These are phyloP conservation scores for Nycteola revayana DNA, from an alignment of 2,888 invertebrate species.

Conservation along the genomic window DNA sequence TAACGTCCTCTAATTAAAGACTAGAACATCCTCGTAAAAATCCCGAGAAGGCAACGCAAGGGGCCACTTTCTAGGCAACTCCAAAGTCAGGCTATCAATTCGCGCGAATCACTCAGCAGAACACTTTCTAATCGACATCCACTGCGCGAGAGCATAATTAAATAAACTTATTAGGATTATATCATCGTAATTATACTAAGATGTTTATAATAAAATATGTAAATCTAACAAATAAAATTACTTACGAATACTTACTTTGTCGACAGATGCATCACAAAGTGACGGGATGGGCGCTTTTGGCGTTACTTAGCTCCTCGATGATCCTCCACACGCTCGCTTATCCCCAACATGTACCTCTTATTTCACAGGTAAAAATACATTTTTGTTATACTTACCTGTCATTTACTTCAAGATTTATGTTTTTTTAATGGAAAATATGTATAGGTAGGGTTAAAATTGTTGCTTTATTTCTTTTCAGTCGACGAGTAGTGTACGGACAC, in stretches of 20 bases:
- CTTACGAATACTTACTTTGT: constrained; percentile 38
- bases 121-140: constrained; percentile 76
- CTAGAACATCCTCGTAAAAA: constrained; percentile 58
- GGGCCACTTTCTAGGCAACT: constrained; percentile 73
- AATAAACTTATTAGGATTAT: constrained; percentile 38
- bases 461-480: constrained; percentile 56
- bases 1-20: constrained; percentile 45
- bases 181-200: neutral
- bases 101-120: constrained; percentile 75
- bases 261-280: constrained; percentile 83
- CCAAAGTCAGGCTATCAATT: constrained; percentile 71
- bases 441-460: too few relatives aligned
- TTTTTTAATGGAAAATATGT: too few relatives aligned
- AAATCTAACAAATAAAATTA: constrained; percentile 15
- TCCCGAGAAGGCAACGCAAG: constrained; percentile 52
- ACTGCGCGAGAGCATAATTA: constrained; percentile 59
- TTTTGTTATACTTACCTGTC: too few relatives aligned
- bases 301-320: constrained; percentile 85
- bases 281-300: constrained; percentile 86
- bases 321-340: constrained; percentile 86
- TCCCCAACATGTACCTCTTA: constrained; percentile 77
- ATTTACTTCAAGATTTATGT: too few relatives aligned
- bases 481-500: constrained; percentile 71
- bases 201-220: neutral
- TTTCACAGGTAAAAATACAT: constrained; percentile 73